Evolutionary conservation across 2,888 invertebrate genomes (phyloP), one percentile per base, ranked within the genome.

Genomic region (Lycia hirtaria): DNA sequence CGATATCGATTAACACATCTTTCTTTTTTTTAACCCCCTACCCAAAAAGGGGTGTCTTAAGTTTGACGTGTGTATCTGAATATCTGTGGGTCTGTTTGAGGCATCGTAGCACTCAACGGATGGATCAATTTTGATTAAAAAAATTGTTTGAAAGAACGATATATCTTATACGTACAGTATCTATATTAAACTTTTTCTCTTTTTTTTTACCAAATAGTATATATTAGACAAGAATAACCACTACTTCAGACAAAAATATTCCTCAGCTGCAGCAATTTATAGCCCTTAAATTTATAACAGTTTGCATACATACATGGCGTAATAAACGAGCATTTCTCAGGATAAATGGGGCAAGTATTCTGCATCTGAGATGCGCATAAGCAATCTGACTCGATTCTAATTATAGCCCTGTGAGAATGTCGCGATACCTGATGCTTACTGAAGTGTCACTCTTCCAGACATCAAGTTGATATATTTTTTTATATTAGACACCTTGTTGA

Each of bases 311-410:
- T 65, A 62, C 63, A 54, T 56, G 52, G 62, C 51, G 67, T 70
- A 70, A 62, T 60, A 56, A 67, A 64, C 52, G 48, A 52, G 52
- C 53, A 52, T 37, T 48, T 43, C 57, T 37, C 57, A 48, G 52
- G 72, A 72, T 76, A 85, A 83, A 83, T 85, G 76, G 84, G 81
- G 71, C 84, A 84, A 82, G 81, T 77, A 80, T 81, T 71, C 76
- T 76, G 83, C 81, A 78, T 75, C 71, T 68, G 62, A 72, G 80
- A 80, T 76, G 78, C 80, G 78, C 79, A 80, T 74, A 78, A 75
- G 81, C 80, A 78, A 83, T 81, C 77, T 77, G 83, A 83, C 69
- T 73, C 80, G 76, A 68, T 56, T 81, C 81, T 84, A 85, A 84
- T 84, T 83, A 85, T 85, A 85, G 80, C 64, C 67, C 63, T 60